Evolutionary conservation across 2,888 invertebrate genomes (phyloP), one percentile per base, ranked within the genome.

Genomic region (Timema podura): DNA sequence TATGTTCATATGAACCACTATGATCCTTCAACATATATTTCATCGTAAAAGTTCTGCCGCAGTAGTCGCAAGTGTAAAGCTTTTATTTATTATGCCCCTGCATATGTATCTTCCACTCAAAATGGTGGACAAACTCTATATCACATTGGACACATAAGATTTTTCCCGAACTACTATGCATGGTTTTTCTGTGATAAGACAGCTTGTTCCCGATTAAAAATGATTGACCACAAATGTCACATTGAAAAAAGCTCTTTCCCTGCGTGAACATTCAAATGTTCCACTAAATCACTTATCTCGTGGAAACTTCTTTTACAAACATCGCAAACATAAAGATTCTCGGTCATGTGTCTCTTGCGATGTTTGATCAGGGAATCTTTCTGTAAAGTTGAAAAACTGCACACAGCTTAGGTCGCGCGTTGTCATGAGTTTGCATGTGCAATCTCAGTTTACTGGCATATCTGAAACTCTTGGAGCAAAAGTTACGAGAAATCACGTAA

Each of bases 261-360:
- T n/a, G n/a, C n/a, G n/a, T 11, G 15, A 8, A 16, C 47, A 8
- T 16, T 59, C 15, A 16, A 59, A n/a, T 3, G 48, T 30, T 10
- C 44, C 49, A n/a, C 7, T 48, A 16, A 49, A 13, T 44, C 48
- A 11, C 77, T 76, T 48, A n/a, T n/a, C n/a, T n/a, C n/a, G n/a
- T n/a, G n/a, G n/a, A n/a, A n/a, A n/a, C n/a, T 65, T 48, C 67
- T 69, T 68, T 83, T 84, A 74, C 86, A 86, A 59, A 82, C 82
- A 47, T 71, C 65, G 81, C 87, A 87, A 1, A 85, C 83, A 76
- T 87, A 84, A 0, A 87, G 87, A 78, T 87, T 87, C 79, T 86
- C n/a, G n/a, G n/a, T n/a, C n/a, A n/a, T n/a, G n/a, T n/a, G n/a
- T n/a, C n/a, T n/a, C n/a, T n/a, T n/a, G n/a, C n/a, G n/a, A n/a